These are phyloP conservation scores for Anoplopoma fimbria DNA, from an alignment of 2,113 vertebrate genomes.

Conservation along the genomic window DNA sequence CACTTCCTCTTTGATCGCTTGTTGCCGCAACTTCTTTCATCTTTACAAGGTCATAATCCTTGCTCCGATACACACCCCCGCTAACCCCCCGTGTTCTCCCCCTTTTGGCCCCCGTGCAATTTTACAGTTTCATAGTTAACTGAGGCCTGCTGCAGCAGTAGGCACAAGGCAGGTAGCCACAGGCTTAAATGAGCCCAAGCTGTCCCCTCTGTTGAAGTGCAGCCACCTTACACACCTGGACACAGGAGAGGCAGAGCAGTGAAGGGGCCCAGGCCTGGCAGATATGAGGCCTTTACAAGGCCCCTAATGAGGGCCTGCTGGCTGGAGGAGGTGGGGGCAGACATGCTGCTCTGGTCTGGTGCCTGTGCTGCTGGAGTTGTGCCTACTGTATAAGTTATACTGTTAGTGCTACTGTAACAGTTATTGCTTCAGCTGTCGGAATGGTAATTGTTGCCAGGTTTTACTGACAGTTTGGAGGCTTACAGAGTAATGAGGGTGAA, in stretches of 20 bases:
- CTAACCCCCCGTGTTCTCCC: conserved; percentile 38
- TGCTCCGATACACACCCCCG: conserved; percentile 68
- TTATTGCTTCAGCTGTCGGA: conserved; percentile 74
- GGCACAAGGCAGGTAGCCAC: conserved; percentile 77
- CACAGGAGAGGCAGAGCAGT: conserved; percentile 62
- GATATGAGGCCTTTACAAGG: conserved; percentile 82
- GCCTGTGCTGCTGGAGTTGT: conserved; percentile 61
- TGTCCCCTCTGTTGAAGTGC: conserved; percentile 79
- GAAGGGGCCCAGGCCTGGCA: conserved; percentile 75
- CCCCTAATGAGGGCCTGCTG: conserved; percentile 83
- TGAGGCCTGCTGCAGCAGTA: conserved; percentile 64
- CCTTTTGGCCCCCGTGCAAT: conserved; percentile 54
- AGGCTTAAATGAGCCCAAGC: conserved; percentile 79
- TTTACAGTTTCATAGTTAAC: conserved; percentile 73
- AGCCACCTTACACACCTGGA: conserved; percentile 83
- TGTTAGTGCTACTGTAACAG: conserved; percentile 72
- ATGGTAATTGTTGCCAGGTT: conserved; percentile 78
- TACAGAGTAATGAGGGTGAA: conserved; percentile 38
- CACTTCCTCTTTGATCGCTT: conserved; percentile 85
- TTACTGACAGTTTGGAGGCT: conserved; percentile 63
- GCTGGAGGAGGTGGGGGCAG: conserved; percentile 66
- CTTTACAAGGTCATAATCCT: conserved; percentile 87
- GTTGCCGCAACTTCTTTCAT: conserved; percentile 83
- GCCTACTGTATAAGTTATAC: conserved; percentile 69
- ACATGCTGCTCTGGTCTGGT: conserved; percentile 68